Evolutionary conservation across 2,113 vertebrate genomes (phyloP), one percentile per base, ranked within the genome.

Genomic region (Tupaia chinensis): DNA sequence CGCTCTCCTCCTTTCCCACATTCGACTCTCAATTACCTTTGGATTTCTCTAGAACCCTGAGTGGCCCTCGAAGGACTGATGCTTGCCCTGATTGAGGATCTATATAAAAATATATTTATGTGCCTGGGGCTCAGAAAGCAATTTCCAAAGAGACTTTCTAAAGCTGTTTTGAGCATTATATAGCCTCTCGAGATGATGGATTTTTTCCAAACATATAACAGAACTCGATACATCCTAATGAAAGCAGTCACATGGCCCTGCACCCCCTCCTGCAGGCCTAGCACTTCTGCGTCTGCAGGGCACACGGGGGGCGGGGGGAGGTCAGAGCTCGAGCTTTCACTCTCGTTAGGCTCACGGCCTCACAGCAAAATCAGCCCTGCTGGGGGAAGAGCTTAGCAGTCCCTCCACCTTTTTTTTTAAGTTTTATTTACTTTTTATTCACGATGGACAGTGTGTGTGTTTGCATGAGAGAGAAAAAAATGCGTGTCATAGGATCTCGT

Each of bases 121-220:
- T 68, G 56, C 95, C 91, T 96, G 66, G 4, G 76, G 93, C 95
- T 93, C 96, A 91, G 79, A 95, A 91, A 97, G 96, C 89, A 95
- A 96, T 97, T 96, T 98, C 95, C 95, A 97, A 91, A 95, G 95
- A 96, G 97, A 94, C 77, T 91, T 96, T 80, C 97, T 78, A 65
- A 96, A 89, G 79, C 97, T 98, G 97, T 95, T 96, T 96, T 93
- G 80, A 96, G 83, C 95, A 95, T 97, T 96, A 95, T 54, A 78
- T 15, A 89, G 76, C 76, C 93, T 86, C 95, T 65, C 34, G 96
- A 96, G 96, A 93, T 53, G 83, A 89, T 22, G 44, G 89, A 94
- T 81, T 89, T 63, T 74, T 97, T 96, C 96, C 97, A 97, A 97
- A 77, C 86, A 60, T 92, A 69, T 91, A 96, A 84, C 94, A 91